Conservation (phyloP, 2,797 vertebrate genomes). For the Argentina silus region DNA sequence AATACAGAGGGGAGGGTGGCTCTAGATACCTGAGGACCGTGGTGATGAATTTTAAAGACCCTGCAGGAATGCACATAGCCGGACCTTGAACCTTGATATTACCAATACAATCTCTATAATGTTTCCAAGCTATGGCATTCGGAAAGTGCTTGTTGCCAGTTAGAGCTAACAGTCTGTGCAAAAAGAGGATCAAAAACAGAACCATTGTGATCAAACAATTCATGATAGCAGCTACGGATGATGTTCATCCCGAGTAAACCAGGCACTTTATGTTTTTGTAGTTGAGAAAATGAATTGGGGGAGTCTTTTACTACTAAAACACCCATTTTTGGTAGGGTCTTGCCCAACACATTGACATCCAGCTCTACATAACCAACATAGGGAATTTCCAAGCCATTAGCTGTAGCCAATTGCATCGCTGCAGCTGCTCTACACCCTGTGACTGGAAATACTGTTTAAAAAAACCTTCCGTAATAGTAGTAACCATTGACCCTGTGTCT, state of each 20-base stretch:
- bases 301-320: background rate
- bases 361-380: slow-evolving; percentile 28
- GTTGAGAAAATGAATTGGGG: no score
- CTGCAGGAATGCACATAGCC: no score
- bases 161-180: background rate
- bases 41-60: no score
- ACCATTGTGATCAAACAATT: slow-evolving; percentile 18
- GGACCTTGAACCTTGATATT: no score
- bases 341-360: slow-evolving; percentile 1
- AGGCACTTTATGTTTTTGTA: no score
- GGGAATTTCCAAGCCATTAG: slow-evolving; percentile 19
- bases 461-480: slow-evolving; percentile 18
- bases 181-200: background rate
- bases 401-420: background rate
- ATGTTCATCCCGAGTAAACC: slow-evolving; percentile 27
- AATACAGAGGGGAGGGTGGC: no score
- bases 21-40: no score
- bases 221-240: background rate
- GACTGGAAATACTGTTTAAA: background rate
- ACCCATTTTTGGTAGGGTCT: background rate
- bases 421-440: background rate
- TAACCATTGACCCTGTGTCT: slow-evolving; percentile 28
- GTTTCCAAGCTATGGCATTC: background rate
- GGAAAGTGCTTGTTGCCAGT: background rate
- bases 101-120: no score